Evolutionary conservation across 2,888 invertebrate genomes (phyloP).

Genomic region (Harpalus rubripes): DNA sequence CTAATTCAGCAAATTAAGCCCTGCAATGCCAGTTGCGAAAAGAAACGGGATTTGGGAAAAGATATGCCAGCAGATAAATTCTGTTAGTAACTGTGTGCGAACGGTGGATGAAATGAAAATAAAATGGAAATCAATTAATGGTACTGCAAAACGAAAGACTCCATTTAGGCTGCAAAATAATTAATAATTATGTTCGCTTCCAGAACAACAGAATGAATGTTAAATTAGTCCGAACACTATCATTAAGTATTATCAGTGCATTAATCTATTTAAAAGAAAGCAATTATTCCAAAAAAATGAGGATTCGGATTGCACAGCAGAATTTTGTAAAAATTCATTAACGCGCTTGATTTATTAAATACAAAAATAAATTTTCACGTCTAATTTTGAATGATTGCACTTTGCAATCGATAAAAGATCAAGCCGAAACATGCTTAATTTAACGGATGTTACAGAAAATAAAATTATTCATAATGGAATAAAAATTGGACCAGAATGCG

Average conservation of each 20-base stretch:
- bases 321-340: background rate
- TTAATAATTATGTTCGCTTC: conserved; percentile 38
- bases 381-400: conserved; percentile 6
- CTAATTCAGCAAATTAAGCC: too few species aligned
- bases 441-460: too few species aligned
- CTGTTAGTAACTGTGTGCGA: too few species aligned
- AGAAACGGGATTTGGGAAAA: too few species aligned
- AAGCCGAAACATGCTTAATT: conserved; percentile 41
- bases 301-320: background rate
- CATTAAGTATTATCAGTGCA: conserved; percentile 33
- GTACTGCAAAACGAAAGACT: conserved; percentile 10
- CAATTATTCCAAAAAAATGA: background rate
- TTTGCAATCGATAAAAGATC: conserved; percentile 14
- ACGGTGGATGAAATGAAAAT: too few species aligned
- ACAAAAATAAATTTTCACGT: conserved; percentile 2
- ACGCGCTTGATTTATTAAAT: background rate
- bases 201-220: conserved; percentile 65
- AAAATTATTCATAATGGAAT: too few species aligned
- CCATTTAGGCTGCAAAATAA: background rate
- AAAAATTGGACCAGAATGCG: too few species aligned
- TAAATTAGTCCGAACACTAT: conserved; percentile 62
- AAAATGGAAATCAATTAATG: too few species aligned
- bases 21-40: too few species aligned
- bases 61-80: too few species aligned
- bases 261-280: conserved; percentile 19